Evolutionary conservation across 1,140 invertebrate species (phyloP), one percentile per base, ranked within the genome.

Genomic region (Steinernema feltiae): DNA sequence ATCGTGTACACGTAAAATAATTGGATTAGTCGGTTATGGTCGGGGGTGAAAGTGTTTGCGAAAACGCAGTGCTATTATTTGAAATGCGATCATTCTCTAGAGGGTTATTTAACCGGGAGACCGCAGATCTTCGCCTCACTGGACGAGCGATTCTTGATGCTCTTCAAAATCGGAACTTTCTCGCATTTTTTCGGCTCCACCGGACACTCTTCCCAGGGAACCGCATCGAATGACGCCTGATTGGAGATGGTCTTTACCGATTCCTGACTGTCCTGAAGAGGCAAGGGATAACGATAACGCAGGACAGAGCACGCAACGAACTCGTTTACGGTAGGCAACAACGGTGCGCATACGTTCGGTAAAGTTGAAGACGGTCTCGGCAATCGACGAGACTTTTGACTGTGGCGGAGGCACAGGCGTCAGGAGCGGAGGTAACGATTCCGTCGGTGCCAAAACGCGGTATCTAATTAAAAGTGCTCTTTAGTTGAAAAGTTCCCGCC

Each of bases 151-250:
- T 3, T 63, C 24, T 63, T 63, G 7, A 63, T 7, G 24, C 24
- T 63, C 24, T 63, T 63, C 15, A 63, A 27, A 3, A 63, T 63
- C 24, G 53, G 53, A 3, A 63, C 24, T 21, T 63, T 63, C 53
- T 63, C 53, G 53, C 53, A 63, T 27, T 63, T 63, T 27, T 63
- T 63, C 24, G 53, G 53, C 53, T 63, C 53, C 24, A 63, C 15
- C 7, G 53, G 53, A 27, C 53, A 63, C 3, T 63, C 53, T 27
- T 63, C 53, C 53, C 53, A 63, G 24, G 53, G 53, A 27, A 63
- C 53, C 24, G 53, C 53, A 27, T 63, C 53, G 53, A 63, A 63
- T 63, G 53, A 63, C 15, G 24, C 15, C 24, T 63, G 53, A 63
- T 63, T 63, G 2, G 53, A 63, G 12, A 63, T 12, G 7, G 53